Evolutionary conservation across 2,888 invertebrate species (phyloP), one percentile per base, ranked within the genome.

Genomic region (Syrphus vitripennis): DNA sequence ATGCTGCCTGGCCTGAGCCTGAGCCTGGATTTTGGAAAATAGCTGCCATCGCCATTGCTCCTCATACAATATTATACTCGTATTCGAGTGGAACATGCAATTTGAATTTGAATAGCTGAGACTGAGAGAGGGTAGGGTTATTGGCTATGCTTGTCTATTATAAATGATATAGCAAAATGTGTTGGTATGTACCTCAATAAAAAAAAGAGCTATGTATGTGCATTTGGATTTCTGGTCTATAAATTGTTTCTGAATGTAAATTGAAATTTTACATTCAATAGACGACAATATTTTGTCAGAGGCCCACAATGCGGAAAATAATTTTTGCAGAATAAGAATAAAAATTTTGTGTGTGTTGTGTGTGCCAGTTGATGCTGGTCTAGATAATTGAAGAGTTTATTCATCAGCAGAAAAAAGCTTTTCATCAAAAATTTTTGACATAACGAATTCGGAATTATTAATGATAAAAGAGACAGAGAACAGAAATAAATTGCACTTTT

Each of bases 161-260:
- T 26, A n/a, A n/a, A n/a, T n/a, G n/a, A n/a, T 19, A 37, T 26
- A 9, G n/a, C 4, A 26, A 63, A 42, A 63, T 29, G 19, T 31
- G 3, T 57, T 3, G 16, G 40, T 76, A 29, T 53, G 61, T 48
- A 10, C 34, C 45, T 26, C 3, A 5, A 9, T 5, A 16, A 70
- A 55, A 76, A 76, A 48, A 65, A 48, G 76, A 50, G 40, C 76
- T 19, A 31, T 65, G 55, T 19, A 31, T 65, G 55, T 16, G 29
- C 63, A 63, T 65, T 76, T 63, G n/a, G 55, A 82, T 71, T 57
- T 24, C 63, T 71, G 76, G 55, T 65, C 50, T 72, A 67, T 72
- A 79, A 79, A 79, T 65, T 72, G 65, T 79, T 61, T 72, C 59
- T 71, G 61, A 37, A 63, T 40, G 45, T 24, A 37, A 76, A 82